A percentile compares a stretch with the other conserved stretches of the same genome.
These are phyloP conservation scores for Chydorus sphaericus DNA, from an alignment of 2,888 invertebrate species.

Conservation along the genomic window DNA sequence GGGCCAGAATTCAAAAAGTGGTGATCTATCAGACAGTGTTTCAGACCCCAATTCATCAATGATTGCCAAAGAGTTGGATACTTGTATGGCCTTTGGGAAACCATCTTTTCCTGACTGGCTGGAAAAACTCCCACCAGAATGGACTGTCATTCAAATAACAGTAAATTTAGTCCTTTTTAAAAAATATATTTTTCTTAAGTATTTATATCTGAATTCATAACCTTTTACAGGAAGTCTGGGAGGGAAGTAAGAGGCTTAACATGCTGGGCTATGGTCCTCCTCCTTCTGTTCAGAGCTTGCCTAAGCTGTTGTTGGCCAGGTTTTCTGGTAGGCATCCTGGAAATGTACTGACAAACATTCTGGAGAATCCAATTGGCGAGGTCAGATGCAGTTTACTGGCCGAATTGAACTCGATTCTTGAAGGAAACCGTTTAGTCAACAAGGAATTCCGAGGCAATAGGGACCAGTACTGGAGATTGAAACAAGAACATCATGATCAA, in stretches of 20 bases:
- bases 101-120: not conserved
- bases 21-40: too few species aligned
- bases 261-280: not conserved
- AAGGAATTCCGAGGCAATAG: conserved; percentile 4
- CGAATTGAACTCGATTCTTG: not conserved
- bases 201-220: too few species aligned
- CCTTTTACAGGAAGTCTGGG: too few species aligned
- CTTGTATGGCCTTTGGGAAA: not conserved
- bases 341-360: not conserved
- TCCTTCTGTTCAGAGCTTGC: not conserved
- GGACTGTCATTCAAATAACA: conserved; percentile 6
- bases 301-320: not conserved
- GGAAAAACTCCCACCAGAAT: not conserved
- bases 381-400: not conserved
- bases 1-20: not conserved
- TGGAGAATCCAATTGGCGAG: not conserved
- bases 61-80: not conserved
- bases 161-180: too few species aligned
- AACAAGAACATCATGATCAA: conserved; percentile 10
- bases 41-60: not conserved
- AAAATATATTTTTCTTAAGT: too few species aligned
- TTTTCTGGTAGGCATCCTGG: not conserved
- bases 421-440: not conserved
- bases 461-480: conserved; percentile 7
- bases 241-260: not conserved